Base-by-base conservation (phyloP, 1,140 invertebrate genomes). In the Drosophila suzukii region DNA sequence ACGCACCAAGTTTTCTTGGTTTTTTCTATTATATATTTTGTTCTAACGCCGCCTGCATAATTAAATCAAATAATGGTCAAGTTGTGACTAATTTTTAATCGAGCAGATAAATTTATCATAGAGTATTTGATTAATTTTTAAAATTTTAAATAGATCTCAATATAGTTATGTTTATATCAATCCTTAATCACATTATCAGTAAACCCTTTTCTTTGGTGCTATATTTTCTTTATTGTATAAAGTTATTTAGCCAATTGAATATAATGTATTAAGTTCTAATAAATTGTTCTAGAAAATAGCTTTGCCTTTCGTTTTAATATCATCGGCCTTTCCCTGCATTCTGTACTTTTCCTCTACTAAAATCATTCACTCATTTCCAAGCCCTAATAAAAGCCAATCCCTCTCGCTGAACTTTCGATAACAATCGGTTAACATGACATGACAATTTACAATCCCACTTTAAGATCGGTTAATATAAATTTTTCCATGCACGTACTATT, bases 381-480 rank as follows among this genome's bases (percentile, higher is more conserved):
- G 6, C 24, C 27, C 13, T 15, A 30, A 34, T 51, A 12, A 58
- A 49, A 43, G 58, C 47, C 82, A 86, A 78, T 36, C 61, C 78
- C 65, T 55, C 72, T 47, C 4, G 15, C 8, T 15, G 11, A 68
- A 58, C 47, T 63, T 39, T 41, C 39, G 57, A 66, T 67, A 41
- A n/a, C 32, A 51, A 75, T 70, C 67, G 43, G 36, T 44, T 24
- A 38, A 38, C 12, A 17, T 44, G 46, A 30, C 68, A 63, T 78
- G 62, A 46, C 54, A 71, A 78, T 81, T 86, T 78, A 63, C 68
- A 61, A 51, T 5, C 57, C 63, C 58, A 61, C 82, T 81, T 81
- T 49, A 2, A 34, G 11, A 65, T 66, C 34, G 43, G 15, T 38
- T 39, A 39, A 70, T 70, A 44, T n/a, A 41, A 27, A 71, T 57